phyloP scores from a whole-genome alignment of 2,888 invertebrate genomes.

The Maniola hyperantus region DNA sequence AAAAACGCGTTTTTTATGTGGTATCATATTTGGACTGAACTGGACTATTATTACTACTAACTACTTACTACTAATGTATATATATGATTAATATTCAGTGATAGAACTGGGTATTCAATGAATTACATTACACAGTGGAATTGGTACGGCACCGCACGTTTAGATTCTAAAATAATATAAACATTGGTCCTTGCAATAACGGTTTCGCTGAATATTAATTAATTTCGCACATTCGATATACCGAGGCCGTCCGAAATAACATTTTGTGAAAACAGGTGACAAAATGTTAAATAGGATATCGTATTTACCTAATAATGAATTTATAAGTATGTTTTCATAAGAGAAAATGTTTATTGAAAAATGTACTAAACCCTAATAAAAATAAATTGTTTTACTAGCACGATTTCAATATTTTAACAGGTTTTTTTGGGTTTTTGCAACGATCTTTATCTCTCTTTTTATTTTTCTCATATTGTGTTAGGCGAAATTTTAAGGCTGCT shows the following conservation, averaged over 20 bases:
- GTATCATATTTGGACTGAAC: no score
- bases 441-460: no score
- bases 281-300: constrained; percentile 15
- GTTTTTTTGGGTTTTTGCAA: no score
- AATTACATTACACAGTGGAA: constrained; percentile 14
- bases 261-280: constrained; percentile 18
- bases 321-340: background rate
- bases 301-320: constrained; percentile 7
- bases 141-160: constrained; percentile 4
- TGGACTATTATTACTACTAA: no score
- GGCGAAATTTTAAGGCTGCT: no score
- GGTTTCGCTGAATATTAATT: constrained; percentile 23
- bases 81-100: background rate
- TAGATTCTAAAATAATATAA: constrained; percentile 30
- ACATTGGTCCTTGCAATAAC: constrained; percentile 28
- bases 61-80: background rate
- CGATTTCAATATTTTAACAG: no score
- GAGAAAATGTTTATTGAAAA: background rate
- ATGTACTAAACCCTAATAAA: background rate
- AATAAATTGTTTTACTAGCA: no score
- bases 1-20: no score
- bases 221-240: constrained; percentile 11
- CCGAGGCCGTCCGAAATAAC: constrained; percentile 9
- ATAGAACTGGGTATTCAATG: background rate
- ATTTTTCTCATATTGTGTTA: no score